Percentiles rank a stretch among this genome's conserved stretches.
phyloP scores from a whole-genome alignment of 1,140 invertebrate species.

The Epicauta chinensis region DNA sequence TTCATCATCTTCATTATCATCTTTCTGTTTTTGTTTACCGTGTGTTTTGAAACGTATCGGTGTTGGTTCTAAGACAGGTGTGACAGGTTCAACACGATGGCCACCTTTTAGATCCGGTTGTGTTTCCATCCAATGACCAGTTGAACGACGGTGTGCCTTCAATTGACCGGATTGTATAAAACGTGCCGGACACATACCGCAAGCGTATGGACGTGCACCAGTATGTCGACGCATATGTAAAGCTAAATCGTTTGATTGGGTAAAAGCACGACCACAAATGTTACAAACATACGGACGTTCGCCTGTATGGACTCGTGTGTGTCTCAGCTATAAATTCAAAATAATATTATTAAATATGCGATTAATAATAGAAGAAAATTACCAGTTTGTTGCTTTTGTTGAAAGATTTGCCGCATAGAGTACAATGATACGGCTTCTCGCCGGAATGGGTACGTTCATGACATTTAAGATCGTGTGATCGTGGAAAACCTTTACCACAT shows the following conservation, averaged over 20 bases:
- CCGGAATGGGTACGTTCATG: slow-evolving; percentile 53
- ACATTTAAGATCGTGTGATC: slow-evolving; percentile 54
- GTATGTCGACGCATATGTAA: slow-evolving; percentile 43
- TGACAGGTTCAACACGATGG: slow-evolving; percentile 40
- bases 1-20: slow-evolving; percentile 1
- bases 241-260: slow-evolving; percentile 44
- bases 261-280: slow-evolving; percentile 42
- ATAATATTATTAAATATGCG: background rate
- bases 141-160: slow-evolving; percentile 38
- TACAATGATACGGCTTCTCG: slow-evolving; percentile 52
- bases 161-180: slow-evolving; percentile 43
- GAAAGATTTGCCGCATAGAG: slow-evolving; percentile 47
- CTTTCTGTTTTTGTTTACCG: slow-evolving; percentile 27
- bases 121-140: slow-evolving; percentile 42
- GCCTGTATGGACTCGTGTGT: slow-evolving; percentile 43
- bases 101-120: slow-evolving; percentile 41
- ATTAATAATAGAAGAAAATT: slow-evolving; percentile 12
- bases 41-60: slow-evolving; percentile 40
- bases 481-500: slow-evolving; percentile 60
- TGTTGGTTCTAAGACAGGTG: slow-evolving; percentile 33
- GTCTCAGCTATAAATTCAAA: slow-evolving; percentile 32
- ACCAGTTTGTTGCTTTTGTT: slow-evolving; percentile 44
- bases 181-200: slow-evolving; percentile 39
- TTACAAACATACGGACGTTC: slow-evolving; percentile 46
- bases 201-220: slow-evolving; percentile 39